Base-by-base conservation (phyloP, 2,797 vertebrate species). In the Euthynnus affinis region DNA sequence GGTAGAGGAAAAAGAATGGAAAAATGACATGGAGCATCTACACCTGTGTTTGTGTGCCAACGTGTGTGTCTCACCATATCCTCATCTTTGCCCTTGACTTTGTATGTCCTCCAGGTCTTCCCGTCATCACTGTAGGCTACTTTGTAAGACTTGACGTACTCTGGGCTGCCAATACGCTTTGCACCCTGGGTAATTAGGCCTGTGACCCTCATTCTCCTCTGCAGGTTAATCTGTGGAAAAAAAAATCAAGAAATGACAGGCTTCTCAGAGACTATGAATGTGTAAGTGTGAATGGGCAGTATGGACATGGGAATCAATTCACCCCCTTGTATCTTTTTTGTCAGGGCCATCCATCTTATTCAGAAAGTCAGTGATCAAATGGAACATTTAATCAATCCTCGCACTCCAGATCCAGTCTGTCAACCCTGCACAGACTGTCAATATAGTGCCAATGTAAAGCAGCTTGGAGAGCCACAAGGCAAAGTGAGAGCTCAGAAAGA, bases 121-220 rank as follows among this genome's bases (percentile, higher is more conserved):
- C 98, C 97, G 51, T 99, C 97, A 76, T 98, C 96, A 73, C 98
- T 99, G 85, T 97, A 97, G 65, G 98, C 98, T 87, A 99, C 97
- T 96, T 99, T 99, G 91, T 99, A 99, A 42, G 98, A 99, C 95
- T 99, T 99, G 76, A 99, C 95, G 5, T 99, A 99, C 94, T 99
- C 98, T 14, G 98, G 97, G 82, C 98, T 99, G 88, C 98, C 98
- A 84, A 99, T 98, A 80, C 98, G 97, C 91, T 99, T 99, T 88
- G 98, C 98, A 89, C 98, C 98, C 93, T 99, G 98, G 81, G 98
- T 99, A 94, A 99, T 99, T 82, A 99, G 96, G 82, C 98, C 98
- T 1, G 98, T 99, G 84, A 99, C 96, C 94, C 98, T 92, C 98
- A 99, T 99, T 92, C 96, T 98, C 93, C 96, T 97, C 92, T 98